phyloP scores from a whole-genome alignment of 2,797 vertebrate species.

The Potorous gilbertii region DNA sequence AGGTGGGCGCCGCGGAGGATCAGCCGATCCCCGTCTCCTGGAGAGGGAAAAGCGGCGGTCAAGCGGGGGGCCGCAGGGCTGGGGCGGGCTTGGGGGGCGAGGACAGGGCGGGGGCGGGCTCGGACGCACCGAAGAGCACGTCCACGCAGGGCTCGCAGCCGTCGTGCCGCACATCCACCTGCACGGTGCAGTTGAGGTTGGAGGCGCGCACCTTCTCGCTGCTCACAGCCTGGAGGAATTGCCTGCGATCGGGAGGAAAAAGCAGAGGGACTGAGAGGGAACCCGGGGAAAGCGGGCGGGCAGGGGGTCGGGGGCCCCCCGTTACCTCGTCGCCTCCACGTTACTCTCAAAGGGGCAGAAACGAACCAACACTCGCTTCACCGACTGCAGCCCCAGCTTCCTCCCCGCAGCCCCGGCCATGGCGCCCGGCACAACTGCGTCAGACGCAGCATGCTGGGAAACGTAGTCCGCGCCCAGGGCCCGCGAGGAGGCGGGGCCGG shows the following conservation, averaged over 20 bases:
- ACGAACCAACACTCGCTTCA: conserved; percentile 89
- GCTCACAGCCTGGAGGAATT: conserved; percentile 87
- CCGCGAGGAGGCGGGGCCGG: accelerated
- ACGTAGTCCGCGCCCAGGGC: accelerated
- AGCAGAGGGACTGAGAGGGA: neutral
- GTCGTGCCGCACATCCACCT: conserved; percentile 90
- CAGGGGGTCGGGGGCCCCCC: neutral
- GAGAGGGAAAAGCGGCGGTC: neutral
- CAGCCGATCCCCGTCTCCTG: conserved; percentile 55
- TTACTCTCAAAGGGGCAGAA: conserved; percentile 94
- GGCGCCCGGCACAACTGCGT: conserved; percentile 20
- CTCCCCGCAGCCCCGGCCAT: conserved; percentile 65
- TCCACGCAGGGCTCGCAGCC: conserved; percentile 92
- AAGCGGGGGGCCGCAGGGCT: accelerated
- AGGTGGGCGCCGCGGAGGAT: conserved; percentile 71
- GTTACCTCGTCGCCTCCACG: conserved; percentile 90
- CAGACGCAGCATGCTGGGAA: neutral
- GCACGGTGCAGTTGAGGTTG: conserved; percentile 89
- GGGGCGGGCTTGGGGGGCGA: accelerated
- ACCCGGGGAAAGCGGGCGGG: too few relatives aligned
- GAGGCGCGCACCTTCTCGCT: conserved; percentile 88
- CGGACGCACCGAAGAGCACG: conserved; percentile 87
- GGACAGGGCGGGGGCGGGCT: neutral
- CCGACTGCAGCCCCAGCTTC: conserved; percentile 87
- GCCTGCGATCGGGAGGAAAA: conserved; percentile 74